Evolutionary conservation across 2,113 vertebrate genomes (phyloP), one percentile per base, ranked within the genome.

Genomic region (Aspiorhynchus laticeps): DNA sequence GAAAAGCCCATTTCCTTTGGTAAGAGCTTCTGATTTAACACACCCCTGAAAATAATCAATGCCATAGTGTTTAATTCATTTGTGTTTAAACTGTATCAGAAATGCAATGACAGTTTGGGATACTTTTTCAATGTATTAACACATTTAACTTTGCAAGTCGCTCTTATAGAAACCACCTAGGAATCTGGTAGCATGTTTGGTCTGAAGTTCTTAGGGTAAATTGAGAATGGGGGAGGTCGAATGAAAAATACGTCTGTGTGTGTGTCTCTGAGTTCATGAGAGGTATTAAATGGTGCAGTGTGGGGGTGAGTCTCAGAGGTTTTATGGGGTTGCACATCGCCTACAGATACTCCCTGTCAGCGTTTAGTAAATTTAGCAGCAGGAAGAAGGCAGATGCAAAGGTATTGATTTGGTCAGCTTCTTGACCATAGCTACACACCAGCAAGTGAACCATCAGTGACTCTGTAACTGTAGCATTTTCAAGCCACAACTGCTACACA

Each of bases 351-450:
- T 91, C 51, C 2, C 83, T 78, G 87, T 93, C 93, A 93, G 92
- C 91, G 88, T 63, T 88, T 92, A 91, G 85, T 76, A 88, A 92
- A 92, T 93, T 92, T 93, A 91, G 91, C 89, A 92, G 86, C 88
- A 88, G 85, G 88, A 86, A 80, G 84, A 91, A 88, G 74, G 84
- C 86, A 89, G 86, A 88, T 84, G 65, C 79, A 84, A 90, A 89
- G 86, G 86, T 92, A 94, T 93, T 88, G 93, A 94, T 93, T 88
- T 28, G 85, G 56, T 81, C 69, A 80, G 90, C 83, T 61, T 77
- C 86, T 84, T 89, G 36, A 83, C 78, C 85, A 65, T 51, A 51
- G 63, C 46, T 33, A 36, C 63, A 71, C 43, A 65, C 31, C 36
- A 28, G 11, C 24, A 28, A 15, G 12, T 41, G 59, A 17, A 17